Conservation (phyloP, 2,113 vertebrate species). For the Cyanoderma ruficeps region DNA sequence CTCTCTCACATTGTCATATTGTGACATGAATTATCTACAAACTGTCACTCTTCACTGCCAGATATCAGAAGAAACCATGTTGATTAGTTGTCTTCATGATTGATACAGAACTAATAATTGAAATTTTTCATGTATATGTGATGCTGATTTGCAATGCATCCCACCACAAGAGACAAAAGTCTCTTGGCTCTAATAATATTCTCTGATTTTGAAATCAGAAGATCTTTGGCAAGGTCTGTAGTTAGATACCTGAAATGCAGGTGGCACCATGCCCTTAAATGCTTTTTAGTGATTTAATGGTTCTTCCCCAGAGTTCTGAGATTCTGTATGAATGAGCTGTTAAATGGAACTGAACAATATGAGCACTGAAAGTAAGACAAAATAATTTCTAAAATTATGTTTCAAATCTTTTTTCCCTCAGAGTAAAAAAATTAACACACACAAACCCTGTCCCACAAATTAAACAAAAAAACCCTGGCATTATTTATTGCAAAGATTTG, state of each 20-base stretch:
- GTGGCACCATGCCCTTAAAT: not conserved
- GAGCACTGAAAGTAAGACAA: not conserved
- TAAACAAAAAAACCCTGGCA: not conserved
- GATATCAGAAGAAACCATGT: not conserved
- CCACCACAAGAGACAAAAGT: not conserved
- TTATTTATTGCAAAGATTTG: not conserved
- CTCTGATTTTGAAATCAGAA: conserved; percentile 20
- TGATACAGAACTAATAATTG: not conserved
- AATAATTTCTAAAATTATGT: not conserved
- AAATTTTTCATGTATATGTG: not conserved
- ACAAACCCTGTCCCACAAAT: not conserved
- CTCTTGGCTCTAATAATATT: not conserved
- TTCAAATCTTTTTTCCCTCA: not conserved
- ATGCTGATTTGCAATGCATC: not conserved
- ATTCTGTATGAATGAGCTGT: not conserved
- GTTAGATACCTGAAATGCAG: not conserved
- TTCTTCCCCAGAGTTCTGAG: conserved; percentile 1
- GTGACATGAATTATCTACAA: not conserved
- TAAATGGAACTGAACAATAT: not conserved
- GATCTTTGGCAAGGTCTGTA: not conserved
- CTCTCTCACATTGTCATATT: not conserved
- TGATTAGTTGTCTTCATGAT: not conserved
- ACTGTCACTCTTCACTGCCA: not conserved
- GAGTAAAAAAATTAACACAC: not conserved
- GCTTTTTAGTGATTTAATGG: conserved; percentile 21